A percentile compares a stretch with the other conserved stretches of the same genome.
These are phyloP conservation scores for Tursiops truncatus DNA, from an alignment of 2,113 vertebrate species.

Conservation along the genomic window DNA sequence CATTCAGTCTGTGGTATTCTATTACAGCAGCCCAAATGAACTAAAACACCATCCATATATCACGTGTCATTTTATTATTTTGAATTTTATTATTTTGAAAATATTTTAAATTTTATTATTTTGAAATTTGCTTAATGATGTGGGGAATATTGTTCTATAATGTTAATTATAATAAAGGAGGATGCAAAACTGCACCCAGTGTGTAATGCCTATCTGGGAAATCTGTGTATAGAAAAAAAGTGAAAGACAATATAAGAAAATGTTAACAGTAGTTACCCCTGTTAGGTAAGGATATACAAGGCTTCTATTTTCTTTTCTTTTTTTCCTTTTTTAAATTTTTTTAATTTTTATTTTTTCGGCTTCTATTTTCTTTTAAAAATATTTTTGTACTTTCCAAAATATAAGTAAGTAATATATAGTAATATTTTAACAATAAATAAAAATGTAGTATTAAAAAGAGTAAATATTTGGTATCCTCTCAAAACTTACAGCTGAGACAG, in stretches of 20 bases:
- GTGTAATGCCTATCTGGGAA: not conserved
- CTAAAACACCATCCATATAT: not conserved
- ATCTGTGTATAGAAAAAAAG: not conserved
- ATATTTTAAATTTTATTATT: conserved; percentile 9
- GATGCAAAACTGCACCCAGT: not conserved
- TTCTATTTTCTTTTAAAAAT: not conserved
- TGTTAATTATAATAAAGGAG: not conserved
- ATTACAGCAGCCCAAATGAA: not conserved
- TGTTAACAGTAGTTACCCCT: not conserved
- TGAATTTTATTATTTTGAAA: conserved; percentile 31
- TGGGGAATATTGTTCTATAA: not conserved
- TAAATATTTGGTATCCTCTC: not conserved
- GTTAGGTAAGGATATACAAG: too few relatives aligned
- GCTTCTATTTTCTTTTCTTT: not conserved
- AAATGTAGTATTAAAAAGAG: not conserved
- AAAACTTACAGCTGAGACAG: not conserved
- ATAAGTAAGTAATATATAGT: not conserved
- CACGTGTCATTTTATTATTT: not conserved
- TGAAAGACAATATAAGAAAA: not conserved
- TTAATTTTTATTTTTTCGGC: too few relatives aligned
- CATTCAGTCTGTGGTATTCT: not conserved
- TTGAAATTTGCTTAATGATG: not conserved
- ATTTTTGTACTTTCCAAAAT: conserved; percentile 1
- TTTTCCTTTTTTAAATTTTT: not conserved
- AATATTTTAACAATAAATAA: not conserved